phyloP scores from a whole-genome alignment of 2,888 invertebrate species.

The Nowickia ferox region DNA sequence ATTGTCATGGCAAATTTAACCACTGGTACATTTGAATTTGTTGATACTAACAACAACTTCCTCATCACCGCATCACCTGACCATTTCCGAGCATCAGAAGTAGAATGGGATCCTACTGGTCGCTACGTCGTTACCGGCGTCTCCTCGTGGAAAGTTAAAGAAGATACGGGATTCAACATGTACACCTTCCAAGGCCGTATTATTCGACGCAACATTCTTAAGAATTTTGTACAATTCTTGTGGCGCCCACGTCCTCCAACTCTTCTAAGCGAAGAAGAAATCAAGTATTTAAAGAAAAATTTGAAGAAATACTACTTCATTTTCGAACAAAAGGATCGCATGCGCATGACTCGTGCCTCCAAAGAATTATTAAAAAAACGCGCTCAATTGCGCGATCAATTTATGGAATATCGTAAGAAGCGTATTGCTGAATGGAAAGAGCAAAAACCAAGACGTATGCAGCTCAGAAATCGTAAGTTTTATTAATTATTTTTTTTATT shows the following conservation, averaged over 20 bases:
- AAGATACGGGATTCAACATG: conserved; percentile 96
- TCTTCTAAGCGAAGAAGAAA: conserved; percentile 91
- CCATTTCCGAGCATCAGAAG: conserved; percentile 96
- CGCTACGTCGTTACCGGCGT: conserved; percentile 98
- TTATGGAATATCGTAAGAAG: conserved; percentile 91
- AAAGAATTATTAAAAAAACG: conserved; percentile 97
- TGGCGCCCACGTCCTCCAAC: conserved; percentile 98
- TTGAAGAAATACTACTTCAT: conserved; percentile 98
- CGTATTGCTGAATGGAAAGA: conserved; percentile 89
- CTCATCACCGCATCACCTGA: conserved; percentile 97
- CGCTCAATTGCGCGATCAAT: conserved; percentile 92
- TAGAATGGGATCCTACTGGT: conserved; percentile 99
- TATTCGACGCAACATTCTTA: conserved; percentile 91
- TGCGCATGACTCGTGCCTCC: conserved; percentile 95
- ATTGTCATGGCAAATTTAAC: conserved; percentile 95
- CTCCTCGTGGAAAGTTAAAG: conserved; percentile 97
- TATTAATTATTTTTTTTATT: not conserved
- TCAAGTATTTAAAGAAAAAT: conserved; percentile 98
- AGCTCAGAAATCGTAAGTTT: conserved; percentile 92
- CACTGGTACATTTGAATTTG: conserved; percentile 96
- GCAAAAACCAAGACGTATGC: conserved; percentile 91
- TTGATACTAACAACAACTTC: conserved; percentile 96
- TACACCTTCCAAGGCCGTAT: conserved; percentile 97
- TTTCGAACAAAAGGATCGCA: conserved; percentile 98
- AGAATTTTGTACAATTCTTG: conserved; percentile 96